A percentile compares a stretch with the other conserved stretches of the same genome.
phyloP scores from a whole-genome alignment of 1,140 invertebrate genomes.

The Eufriesea mexicana region DNA sequence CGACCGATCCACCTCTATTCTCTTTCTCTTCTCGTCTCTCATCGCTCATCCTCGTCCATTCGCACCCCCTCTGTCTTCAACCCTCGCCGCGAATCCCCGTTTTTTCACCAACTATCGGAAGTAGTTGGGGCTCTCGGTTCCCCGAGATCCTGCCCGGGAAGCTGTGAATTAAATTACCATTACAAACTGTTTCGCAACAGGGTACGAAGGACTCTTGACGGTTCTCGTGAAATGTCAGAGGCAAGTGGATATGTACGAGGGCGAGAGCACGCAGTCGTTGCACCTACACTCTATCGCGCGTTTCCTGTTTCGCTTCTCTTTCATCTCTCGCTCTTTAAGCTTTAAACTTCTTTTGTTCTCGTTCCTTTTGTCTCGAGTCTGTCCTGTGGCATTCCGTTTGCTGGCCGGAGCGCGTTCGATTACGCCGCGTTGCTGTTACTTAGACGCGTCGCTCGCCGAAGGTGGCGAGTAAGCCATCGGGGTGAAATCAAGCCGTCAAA shows the following conservation, averaged over 20 bases:
- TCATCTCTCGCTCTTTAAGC: not conserved
- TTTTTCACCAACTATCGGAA: not conserved
- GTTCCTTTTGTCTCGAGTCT: not conserved
- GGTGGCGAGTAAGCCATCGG: not conserved
- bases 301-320: not conserved
- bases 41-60: not conserved
- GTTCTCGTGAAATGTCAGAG: constrained; percentile 18
- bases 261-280: constrained; percentile 4
- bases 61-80: no score
- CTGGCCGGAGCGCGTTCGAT: not conserved
- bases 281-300: constrained; percentile 18
- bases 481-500: constrained; percentile 7
- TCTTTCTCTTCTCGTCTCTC: not conserved
- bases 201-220: not conserved
- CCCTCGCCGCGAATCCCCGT: not conserved
- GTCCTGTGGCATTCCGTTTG: not conserved
- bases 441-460: not conserved
- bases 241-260: constrained; percentile 19
- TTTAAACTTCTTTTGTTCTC: not conserved
- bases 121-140: not conserved
- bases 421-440: not conserved
- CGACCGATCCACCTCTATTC: constrained; percentile 2
- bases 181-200: constrained; percentile 19
- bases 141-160: not conserved
- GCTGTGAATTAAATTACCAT: constrained; percentile 38